phyloP scores from a whole-genome alignment of 2,797 vertebrate genomes.

The Siniperca undulata region DNA sequence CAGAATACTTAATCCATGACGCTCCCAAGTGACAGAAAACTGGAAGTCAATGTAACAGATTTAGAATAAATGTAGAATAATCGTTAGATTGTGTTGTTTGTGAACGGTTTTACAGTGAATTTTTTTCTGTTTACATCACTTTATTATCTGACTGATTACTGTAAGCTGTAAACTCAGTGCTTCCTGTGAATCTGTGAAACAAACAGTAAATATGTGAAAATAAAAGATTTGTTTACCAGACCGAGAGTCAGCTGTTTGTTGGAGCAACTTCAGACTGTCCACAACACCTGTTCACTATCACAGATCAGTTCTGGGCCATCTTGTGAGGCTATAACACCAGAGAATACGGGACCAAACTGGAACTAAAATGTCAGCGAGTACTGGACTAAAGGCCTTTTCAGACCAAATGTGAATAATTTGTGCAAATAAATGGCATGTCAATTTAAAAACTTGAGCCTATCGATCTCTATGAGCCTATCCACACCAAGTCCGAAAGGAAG shows the following conservation, averaged over 20 bases:
- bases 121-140: not conserved
- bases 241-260: not conserved
- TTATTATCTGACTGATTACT: not conserved
- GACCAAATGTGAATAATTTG: no score
- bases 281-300: not conserved
- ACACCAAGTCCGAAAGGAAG: no score
- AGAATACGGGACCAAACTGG: no score
- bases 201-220: constrained; percentile 5
- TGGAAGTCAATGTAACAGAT: not conserved
- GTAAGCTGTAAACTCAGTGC: not conserved
- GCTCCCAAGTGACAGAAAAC: not conserved
- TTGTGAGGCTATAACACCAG: not conserved
- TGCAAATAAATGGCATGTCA: no score
- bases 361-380: no score
- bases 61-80: no score
- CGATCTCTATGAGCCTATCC: no score
- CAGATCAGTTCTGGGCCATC: not conserved
- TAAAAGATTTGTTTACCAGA: constrained; percentile 21
- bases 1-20: not conserved
- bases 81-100: not conserved
- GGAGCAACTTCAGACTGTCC: not conserved
- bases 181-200: constrained; percentile 4
- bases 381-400: no score
- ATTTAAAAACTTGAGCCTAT: no score
- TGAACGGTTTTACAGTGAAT: not conserved